phyloP scores from a whole-genome alignment of 1,140 invertebrate genomes.

The Drosophila kanapiae region DNA sequence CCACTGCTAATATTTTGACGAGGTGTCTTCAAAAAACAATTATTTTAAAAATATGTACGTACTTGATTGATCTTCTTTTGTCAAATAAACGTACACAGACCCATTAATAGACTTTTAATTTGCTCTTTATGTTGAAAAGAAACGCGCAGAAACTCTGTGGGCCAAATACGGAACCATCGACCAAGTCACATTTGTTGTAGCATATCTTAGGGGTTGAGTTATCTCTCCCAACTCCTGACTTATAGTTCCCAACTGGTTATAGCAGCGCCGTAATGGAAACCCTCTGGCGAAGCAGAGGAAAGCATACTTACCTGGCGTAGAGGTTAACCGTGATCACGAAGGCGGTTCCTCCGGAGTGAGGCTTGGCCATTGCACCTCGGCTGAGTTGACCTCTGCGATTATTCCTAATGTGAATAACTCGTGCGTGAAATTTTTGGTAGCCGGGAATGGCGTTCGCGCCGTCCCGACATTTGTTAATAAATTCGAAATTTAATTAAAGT shows the following conservation, averaged over 20 bases:
- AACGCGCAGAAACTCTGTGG: not conserved
- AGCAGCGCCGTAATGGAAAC: not conserved
- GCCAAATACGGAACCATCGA: not conserved
- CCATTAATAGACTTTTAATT: too few species aligned
- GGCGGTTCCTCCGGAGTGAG: constrained; percentile 88
- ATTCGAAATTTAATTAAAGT: not conserved
- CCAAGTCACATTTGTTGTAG: not conserved
- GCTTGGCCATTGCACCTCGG: constrained; percentile 85
- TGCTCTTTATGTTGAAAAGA: too few species aligned
- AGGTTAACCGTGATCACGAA: constrained; percentile 88
- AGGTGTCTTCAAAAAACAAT: too few species aligned
- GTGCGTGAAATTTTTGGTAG: constrained; percentile 85
- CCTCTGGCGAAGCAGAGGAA: constrained; percentile 18
- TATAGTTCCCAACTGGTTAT: constrained; percentile 8
- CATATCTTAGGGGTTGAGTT: constrained; percentile 8
- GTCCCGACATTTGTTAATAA: constrained; percentile 70
- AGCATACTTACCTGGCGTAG: constrained; percentile 87
- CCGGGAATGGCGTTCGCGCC: constrained; percentile 85
- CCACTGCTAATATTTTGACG: too few species aligned
- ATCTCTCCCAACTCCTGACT: not conserved
- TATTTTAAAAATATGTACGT: too few species aligned
- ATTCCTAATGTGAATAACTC: constrained; percentile 85
- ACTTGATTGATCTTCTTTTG: too few species aligned
- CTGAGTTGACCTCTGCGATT: constrained; percentile 85
- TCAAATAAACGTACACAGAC: too few species aligned